phyloP scores from a whole-genome alignment of 1,140 invertebrate genomes.

The Theocolax elegans region DNA sequence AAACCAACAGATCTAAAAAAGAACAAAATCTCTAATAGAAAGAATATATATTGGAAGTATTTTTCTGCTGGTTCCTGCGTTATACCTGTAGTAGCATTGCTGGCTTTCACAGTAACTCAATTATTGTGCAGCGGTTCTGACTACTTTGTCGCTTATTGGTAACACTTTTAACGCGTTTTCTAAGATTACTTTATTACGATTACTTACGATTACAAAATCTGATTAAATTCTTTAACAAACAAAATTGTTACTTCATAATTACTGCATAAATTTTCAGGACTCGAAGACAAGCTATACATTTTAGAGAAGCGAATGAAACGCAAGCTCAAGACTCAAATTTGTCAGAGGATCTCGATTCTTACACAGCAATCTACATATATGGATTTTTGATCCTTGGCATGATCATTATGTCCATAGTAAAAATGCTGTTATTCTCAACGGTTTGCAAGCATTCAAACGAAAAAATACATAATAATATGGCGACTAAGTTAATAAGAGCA shows the following conservation, averaged over 20 bases:
- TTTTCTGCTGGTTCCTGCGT: slow-evolving; percentile 6
- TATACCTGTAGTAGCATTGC: slow-evolving; percentile 65
- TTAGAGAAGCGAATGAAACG: not conserved
- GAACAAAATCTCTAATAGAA: not conserved
- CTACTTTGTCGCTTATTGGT: slow-evolving; percentile 77
- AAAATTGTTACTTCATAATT: no score
- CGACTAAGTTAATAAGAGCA: slow-evolving; percentile 68
- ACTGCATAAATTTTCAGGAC: slow-evolving; percentile 20
- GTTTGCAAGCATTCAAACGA: slow-evolving; percentile 66
- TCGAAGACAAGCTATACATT: not conserved
- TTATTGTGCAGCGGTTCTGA: slow-evolving; percentile 73
- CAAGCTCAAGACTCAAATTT: not conserved
- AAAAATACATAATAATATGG: slow-evolving; percentile 76
- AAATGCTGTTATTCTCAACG: not conserved
- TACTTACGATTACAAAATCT: no score
- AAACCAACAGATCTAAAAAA: not conserved
- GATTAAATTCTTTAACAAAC: no score
- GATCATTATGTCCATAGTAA: slow-evolving; percentile 10
- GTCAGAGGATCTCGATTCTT: not conserved
- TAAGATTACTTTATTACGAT: no score
- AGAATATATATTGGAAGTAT: slow-evolving; percentile 29
- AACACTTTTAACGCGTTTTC: not conserved
- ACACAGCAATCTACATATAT: slow-evolving; percentile 5
- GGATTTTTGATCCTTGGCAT: slow-evolving; percentile 4
- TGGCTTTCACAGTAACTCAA: slow-evolving; percentile 64